Base-by-base conservation (phyloP, 2,797 vertebrate genomes). In the Nannoperca obscura region DNA sequence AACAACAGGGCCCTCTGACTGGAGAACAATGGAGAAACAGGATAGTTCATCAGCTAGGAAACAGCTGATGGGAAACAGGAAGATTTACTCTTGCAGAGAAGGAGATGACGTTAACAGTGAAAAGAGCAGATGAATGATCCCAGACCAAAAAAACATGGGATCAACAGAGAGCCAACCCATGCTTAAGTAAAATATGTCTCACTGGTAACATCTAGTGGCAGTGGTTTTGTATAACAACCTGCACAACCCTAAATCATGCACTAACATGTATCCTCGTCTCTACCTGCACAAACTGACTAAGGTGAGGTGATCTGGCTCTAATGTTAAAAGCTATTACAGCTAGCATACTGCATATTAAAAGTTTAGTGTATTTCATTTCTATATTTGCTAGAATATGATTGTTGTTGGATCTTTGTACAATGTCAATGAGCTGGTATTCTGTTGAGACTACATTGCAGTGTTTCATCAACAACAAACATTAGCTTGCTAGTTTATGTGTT, bases 21-120 rank as follows among this genome's bases (percentile, higher is more conserved):
- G 74, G 52, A 73, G 81, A 90, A 93, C 91, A 93, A 93, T 92
- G 72, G 74, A 54, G 76, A 38, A 86, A 86, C 89, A 71, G 88
- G 82, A 88, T 74, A 78, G 84, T 47, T 77, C 42, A 57, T 78
- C 50, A 53, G 62, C 15, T 7, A 71, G 86, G 87, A 89, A 91
- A 66, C 87, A 89, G 15, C 83, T 81, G 76, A 87, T 76, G 7
- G 36, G 82, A 89, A 88, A 68, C 87, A 85, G 84, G 86, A 86
- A 88, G 70, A 47, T 62, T 72, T 15, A 15, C 38, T 84, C 38
- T 46, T 46, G 44, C 30, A 58, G 76, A 71, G 57, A 34, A 46
- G 32, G 50, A 64, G 63, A 73, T 53, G 53, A 32, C 63, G 36
- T 63, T 74, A 22, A 74, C 40, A n/a, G 60, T 24, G 49, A 71